phyloP scores from a whole-genome alignment of 2,888 invertebrate species.

The Strigamia crassipes region DNA sequence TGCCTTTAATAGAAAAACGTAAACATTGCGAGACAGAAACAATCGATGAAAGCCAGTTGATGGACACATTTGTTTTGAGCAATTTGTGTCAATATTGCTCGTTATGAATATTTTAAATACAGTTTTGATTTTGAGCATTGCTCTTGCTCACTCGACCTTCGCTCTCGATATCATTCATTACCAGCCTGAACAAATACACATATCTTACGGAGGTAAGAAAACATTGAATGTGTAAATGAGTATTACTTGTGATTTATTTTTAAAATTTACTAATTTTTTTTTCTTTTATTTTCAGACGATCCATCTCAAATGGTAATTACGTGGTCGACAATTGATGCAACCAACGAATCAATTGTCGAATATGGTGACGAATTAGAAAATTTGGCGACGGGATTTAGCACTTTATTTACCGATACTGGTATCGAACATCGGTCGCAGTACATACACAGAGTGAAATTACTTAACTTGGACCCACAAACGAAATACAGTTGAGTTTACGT shows the following conservation, averaged over 20 bases:
- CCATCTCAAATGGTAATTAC: conserved; percentile 48
- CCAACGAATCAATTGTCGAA: conserved; percentile 46
- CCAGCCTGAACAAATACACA: conserved; percentile 49
- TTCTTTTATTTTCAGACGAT: conserved; percentile 44
- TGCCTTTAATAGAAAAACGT: not conserved
- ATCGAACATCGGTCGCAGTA: conserved; percentile 51
- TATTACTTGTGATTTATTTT: not conserved
- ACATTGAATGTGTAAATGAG: not conserved
- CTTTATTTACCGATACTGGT: conserved; percentile 52
- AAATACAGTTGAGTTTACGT: conserved; percentile 45
- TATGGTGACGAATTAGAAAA: conserved; percentile 44
- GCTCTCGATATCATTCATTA: conserved; percentile 1
- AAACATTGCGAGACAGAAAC: not conserved
- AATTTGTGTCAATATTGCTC: not conserved
- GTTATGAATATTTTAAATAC: not conserved
- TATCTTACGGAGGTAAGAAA: conserved; percentile 48
- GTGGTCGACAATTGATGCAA: conserved; percentile 46
- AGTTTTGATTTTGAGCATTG: not conserved
- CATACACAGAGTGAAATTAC: conserved; percentile 54
- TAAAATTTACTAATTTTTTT: not conserved
- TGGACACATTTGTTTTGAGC: not conserved
- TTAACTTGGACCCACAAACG: conserved; percentile 52
- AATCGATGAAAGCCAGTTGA: not conserved
- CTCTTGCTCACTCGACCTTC: not conserved
- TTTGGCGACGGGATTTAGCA: conserved; percentile 48